Evolutionary conservation across 2,113 vertebrate species (phyloP).

Genomic region (Arvicanthis niloticus): DNA sequence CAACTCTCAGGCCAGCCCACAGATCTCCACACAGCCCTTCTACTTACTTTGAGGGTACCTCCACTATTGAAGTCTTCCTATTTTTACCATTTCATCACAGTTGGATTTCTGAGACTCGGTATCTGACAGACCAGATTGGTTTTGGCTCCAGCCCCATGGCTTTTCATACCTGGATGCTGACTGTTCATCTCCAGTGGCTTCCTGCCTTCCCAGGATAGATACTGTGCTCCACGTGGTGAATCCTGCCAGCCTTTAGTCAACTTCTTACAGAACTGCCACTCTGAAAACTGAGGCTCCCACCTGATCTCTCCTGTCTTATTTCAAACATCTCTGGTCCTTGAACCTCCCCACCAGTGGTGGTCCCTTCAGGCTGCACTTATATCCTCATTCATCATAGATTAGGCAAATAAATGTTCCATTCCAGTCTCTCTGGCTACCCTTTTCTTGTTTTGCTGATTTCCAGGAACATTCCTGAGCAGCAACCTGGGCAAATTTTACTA

Average conservation of each 20-base stretch:
- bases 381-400: not conserved
- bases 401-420: not conserved
- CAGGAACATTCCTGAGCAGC: not conserved
- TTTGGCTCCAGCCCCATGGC: not conserved
- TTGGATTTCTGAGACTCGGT: not conserved
- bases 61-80: not conserved
- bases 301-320: not conserved
- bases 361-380: not conserved
- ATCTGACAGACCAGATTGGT: not conserved
- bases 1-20: not conserved
- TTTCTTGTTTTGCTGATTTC: not conserved
- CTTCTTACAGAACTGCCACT: not conserved
- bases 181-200: constrained; percentile 23
- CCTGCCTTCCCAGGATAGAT: not conserved
- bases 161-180: not conserved
- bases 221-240: not conserved
- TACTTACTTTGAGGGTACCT: not conserved
- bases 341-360: not conserved
- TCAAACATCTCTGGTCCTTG: not conserved
- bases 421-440: not conserved
- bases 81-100: not conserved
- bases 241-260: not conserved
- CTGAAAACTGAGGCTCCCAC: not conserved
- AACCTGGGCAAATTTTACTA: not conserved
- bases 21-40: not conserved